Conservation (phyloP, 2,888 invertebrate species). For the Noctua janthe region DNA sequence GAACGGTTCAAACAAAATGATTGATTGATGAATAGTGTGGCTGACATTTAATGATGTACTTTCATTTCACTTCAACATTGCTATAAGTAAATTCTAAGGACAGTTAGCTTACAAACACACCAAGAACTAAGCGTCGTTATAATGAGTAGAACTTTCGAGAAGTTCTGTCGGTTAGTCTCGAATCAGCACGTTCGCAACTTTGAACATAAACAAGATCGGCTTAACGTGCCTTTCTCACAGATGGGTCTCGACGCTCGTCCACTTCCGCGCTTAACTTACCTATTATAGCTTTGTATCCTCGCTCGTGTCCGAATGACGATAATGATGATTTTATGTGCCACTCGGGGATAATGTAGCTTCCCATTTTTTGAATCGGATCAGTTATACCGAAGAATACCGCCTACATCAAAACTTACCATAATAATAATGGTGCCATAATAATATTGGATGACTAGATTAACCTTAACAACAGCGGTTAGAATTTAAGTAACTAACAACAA, state of each 20-base stretch:
- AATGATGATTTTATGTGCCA: neutral
- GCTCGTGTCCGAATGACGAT: neutral
- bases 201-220: constrained; percentile 26
- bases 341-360: neutral
- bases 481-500: constrained; percentile 3
- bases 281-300: neutral
- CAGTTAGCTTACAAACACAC: neutral
- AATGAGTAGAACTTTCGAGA: constrained; percentile 11
- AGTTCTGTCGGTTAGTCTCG: neutral
- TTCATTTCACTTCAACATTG: neutral
- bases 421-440: neutral
- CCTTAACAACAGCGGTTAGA: neutral
- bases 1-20: too few species aligned
- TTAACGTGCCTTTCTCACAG: constrained; percentile 1
- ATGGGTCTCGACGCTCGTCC: constrained; percentile 15
- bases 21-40: too few species aligned
- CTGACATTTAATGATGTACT: neutral
- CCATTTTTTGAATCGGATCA: neutral
- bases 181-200: constrained; percentile 24
- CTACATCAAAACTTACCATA: too few species aligned
- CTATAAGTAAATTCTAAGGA: neutral
- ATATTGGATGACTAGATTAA: neutral
- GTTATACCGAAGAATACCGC: neutral
- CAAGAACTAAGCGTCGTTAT: neutral
- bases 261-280: neutral